These are phyloP conservation scores for Pseudachorutes palmiensis DNA, from an alignment of 1,140 invertebrate species.

Conservation along the genomic window DNA sequence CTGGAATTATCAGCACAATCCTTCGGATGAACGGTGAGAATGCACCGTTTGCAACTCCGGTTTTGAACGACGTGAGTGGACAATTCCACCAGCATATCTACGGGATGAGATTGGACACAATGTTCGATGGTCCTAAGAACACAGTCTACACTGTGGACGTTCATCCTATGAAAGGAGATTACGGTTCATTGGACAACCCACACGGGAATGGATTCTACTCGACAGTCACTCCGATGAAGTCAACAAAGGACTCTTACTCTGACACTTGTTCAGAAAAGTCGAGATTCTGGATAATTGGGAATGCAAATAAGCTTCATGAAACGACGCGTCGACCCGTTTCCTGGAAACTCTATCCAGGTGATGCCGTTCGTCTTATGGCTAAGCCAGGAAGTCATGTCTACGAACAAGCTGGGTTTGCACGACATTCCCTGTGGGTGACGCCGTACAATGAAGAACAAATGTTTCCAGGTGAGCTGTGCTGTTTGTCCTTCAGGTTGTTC, in stretches of 20 bases:
- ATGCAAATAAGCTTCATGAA: conserved; percentile 11
- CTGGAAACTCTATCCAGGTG: conserved; percentile 23
- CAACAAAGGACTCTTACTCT: not conserved
- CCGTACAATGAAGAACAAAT: conserved; percentile 17
- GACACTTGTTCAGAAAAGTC: conserved; percentile 3
- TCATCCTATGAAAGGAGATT: conserved; percentile 6
- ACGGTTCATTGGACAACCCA: conserved; percentile 18
- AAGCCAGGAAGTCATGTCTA: conserved; percentile 11
- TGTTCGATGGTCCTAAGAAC: conserved; percentile 22
- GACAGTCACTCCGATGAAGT: conserved; percentile 4
- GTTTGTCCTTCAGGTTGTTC: too few relatives aligned
- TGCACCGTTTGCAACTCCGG: not conserved
- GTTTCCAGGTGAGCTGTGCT: conserved; percentile 4
- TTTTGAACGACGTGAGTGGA: conserved; percentile 9
- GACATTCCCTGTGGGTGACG: conserved; percentile 24
- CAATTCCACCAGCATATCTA: conserved; percentile 31
- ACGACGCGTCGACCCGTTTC: conserved; percentile 19
- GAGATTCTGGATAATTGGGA: conserved; percentile 22
- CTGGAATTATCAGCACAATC: conserved; percentile 21
- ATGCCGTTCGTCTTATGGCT: conserved; percentile 4
- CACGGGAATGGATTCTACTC: conserved; percentile 25
- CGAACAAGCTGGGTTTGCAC: conserved; percentile 20
- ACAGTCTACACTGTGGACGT: conserved; percentile 20
- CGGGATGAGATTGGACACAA: conserved; percentile 20
- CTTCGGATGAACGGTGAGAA: conserved; percentile 10